Conservation (phyloP, 1,140 invertebrate genomes). For the Cyclargus thomasi region DNA sequence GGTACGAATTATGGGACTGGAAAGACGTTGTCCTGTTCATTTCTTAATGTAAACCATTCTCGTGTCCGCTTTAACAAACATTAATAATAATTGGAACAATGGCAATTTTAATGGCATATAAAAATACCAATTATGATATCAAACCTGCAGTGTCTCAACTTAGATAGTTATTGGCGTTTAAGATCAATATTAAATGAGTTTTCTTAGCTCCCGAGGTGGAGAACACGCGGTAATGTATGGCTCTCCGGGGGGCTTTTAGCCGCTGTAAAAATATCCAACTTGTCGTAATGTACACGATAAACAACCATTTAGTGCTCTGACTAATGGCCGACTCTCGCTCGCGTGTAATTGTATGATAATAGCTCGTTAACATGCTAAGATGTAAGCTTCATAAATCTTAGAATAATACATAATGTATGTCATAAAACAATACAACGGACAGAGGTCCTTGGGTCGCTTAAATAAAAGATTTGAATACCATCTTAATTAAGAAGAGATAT, state of each 20-base stretch:
- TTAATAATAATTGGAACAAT: no score
- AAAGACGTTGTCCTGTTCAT: no score
- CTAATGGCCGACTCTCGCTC: conserved; percentile 9
- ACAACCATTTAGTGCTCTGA: conserved; percentile 16
- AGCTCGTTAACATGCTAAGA: conserved; percentile 14
- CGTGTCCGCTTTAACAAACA: no score
- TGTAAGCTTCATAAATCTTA: not conserved
- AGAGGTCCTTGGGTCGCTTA: no score
- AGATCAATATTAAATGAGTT: conserved; percentile 13
- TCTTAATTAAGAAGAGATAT: not conserved
- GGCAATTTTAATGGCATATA: no score
- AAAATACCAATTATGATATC: no score
- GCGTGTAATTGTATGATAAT: conserved; percentile 15
- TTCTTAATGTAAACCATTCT: no score
- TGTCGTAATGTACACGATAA: conserved; percentile 17
- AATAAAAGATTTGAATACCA: not conserved
- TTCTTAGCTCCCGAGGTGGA: not conserved
- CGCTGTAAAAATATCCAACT: conserved; percentile 17
- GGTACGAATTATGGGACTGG: no score
- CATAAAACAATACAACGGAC: not conserved
- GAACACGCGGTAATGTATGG: conserved; percentile 13
- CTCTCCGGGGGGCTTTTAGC: conserved; percentile 13
- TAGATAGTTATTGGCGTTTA: not conserved
- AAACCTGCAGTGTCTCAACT: not conserved
- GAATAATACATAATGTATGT: not conserved